Percentiles rank a stretch among this genome's conserved stretches.
Evolutionary conservation across 2,888 invertebrate genomes (phyloP).

Genomic region (Drosophila paramelanica): DNA sequence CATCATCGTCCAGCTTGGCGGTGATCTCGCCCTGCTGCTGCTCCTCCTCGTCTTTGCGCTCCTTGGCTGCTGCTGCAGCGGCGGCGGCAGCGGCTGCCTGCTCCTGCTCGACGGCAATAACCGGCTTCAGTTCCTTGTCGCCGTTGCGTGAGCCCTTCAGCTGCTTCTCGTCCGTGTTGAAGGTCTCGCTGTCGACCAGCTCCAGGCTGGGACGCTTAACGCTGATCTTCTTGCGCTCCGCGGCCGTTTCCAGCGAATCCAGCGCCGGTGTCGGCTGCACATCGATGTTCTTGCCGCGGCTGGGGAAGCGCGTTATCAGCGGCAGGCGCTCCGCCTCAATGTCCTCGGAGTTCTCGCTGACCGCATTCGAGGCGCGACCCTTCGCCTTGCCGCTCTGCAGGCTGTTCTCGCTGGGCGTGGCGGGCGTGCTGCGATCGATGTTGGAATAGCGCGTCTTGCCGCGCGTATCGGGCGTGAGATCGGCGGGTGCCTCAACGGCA

Average conservation of each 20-base stretch:
- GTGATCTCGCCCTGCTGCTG: slow-evolving; percentile 41
- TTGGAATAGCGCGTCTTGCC: slow-evolving; percentile 85
- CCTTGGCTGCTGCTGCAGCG: slow-evolving; percentile 53
- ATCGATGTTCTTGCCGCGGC: slow-evolving; percentile 87
- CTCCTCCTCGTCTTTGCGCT: slow-evolving; percentile 41
- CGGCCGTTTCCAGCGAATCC: slow-evolving; percentile 87
- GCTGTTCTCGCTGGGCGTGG: slow-evolving; percentile 88
- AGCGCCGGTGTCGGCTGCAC: slow-evolving; percentile 86
- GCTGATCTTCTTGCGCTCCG: slow-evolving; percentile 83
- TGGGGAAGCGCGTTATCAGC: slow-evolving; percentile 94
- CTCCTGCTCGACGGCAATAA: slow-evolving; percentile 77
- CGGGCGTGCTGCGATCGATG: slow-evolving; percentile 83
- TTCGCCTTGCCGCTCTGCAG: slow-evolving; percentile 87
- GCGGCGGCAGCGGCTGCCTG: slow-evolving; percentile 68
- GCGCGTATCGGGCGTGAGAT: slow-evolving; percentile 84
- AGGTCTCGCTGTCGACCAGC: slow-evolving; percentile 92
- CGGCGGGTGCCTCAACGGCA: slow-evolving; percentile 55
- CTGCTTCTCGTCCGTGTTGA: slow-evolving; percentile 88
- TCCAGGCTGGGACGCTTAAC: slow-evolving; percentile 91
- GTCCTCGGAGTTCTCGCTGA: slow-evolving; percentile 58
- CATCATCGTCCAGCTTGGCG: slow-evolving; percentile 57
- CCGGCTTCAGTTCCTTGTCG: slow-evolving; percentile 80
- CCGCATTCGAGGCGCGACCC: slow-evolving; percentile 82
- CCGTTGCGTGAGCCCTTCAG: slow-evolving; percentile 82
- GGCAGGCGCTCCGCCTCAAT: slow-evolving; percentile 87